phyloP scores from a whole-genome alignment of 1,140 invertebrate species.

The Ceratina japonica region DNA sequence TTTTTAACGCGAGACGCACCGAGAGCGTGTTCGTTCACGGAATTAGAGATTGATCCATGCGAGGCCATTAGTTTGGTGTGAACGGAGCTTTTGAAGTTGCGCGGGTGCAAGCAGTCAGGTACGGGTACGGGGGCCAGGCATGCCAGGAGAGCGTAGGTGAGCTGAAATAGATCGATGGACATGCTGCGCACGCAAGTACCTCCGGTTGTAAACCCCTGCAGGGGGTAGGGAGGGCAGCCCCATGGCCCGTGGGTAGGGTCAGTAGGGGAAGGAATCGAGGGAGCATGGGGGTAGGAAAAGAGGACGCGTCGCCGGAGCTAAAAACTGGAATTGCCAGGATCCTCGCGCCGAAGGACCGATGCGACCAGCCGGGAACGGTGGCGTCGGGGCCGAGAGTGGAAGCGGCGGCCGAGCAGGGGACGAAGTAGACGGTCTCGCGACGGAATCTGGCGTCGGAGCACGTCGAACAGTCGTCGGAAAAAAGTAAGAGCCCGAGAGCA shows the following conservation, averaged over 20 bases:
- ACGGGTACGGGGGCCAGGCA: constrained; percentile 48
- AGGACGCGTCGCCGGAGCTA: too few species aligned
- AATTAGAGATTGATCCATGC: not conserved
- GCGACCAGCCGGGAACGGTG: constrained; percentile 14
- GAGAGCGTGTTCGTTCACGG: too few species aligned
- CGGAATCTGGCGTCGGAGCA: not conserved
- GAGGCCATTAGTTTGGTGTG: constrained; percentile 35
- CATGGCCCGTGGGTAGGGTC: constrained; percentile 40
- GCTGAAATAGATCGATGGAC: constrained; percentile 71
- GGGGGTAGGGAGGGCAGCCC: constrained; percentile 49
- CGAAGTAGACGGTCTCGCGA: constrained; percentile 5
- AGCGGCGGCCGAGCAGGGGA: constrained; percentile 22
- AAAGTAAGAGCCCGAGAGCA: not conserved
- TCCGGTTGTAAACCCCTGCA: constrained; percentile 53
- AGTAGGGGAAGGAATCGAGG: constrained; percentile 26
- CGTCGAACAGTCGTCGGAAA: not conserved
- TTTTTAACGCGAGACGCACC: too few species aligned
- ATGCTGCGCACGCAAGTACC: constrained; percentile 69
- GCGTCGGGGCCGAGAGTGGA: not conserved
- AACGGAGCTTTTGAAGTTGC: constrained; percentile 51
- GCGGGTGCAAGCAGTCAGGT: constrained; percentile 42
- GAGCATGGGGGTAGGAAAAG: not conserved
- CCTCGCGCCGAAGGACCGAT: too few species aligned
- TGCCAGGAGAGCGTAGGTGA: constrained; percentile 65
- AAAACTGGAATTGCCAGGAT: too few species aligned